These are phyloP conservation scores for Arremon brunneinucha DNA, from an alignment of 2,797 vertebrate genomes.

Conservation along the genomic window DNA sequence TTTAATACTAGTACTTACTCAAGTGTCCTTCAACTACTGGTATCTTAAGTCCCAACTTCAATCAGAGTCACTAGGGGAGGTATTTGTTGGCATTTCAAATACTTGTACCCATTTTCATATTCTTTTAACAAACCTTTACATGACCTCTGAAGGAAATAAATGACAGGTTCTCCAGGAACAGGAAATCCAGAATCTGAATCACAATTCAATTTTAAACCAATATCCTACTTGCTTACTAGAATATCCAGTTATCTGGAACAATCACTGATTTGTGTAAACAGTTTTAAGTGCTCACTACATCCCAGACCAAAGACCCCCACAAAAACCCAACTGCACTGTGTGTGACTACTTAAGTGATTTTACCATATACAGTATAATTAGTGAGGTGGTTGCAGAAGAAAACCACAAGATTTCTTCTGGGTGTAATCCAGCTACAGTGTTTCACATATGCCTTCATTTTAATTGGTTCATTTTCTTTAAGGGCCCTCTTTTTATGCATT, in stretches of 20 bases:
- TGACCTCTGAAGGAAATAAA: background rate
- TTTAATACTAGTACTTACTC: background rate
- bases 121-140: background rate
- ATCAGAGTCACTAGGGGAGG: background rate
- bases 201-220: background rate
- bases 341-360: background rate
- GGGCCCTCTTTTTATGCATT: background rate
- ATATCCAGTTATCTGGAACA: background rate
- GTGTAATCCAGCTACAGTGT: background rate
- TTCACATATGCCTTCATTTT: background rate
- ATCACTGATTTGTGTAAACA: background rate
- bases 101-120: background rate
- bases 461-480: background rate
- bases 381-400: slow-evolving; percentile 17
- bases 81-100: background rate
- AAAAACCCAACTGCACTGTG: background rate
- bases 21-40: background rate
- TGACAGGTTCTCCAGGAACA: background rate
- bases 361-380: background rate
- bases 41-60: background rate
- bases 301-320: background rate
- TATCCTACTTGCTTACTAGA: background rate
- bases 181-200: background rate
- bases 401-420: background rate
- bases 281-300: background rate